A percentile compares a stretch with the other conserved stretches of the same genome.
phyloP scores from a whole-genome alignment of 2,888 invertebrate genomes.

The Phaedon cochleariae region DNA sequence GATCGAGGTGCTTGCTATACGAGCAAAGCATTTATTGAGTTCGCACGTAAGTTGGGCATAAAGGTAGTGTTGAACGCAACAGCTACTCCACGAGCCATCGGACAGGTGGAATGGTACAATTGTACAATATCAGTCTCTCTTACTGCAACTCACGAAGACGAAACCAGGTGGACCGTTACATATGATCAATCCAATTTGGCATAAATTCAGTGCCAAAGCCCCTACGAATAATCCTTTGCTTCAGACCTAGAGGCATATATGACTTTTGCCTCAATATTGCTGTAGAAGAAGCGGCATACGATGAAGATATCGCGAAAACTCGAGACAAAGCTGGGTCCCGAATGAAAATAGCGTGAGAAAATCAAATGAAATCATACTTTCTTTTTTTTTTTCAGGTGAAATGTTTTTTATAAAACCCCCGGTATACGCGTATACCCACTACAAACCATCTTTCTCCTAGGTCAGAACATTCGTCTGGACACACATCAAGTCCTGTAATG shows the following conservation, averaged over 20 bases:
- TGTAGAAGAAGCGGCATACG: not conserved
- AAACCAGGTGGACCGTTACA: constrained; percentile 25
- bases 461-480: no score
- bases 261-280: not conserved
- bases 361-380: no score
- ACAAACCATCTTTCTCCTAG: no score
- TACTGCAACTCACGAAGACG: constrained; percentile 20
- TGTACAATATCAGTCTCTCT: constrained; percentile 1
- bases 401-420: no score
- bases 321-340: constrained; percentile 9
- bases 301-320: not conserved
- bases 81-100: constrained; percentile 37
- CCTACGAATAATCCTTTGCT: constrained; percentile 32
- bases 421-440: no score
- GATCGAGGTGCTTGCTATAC: constrained; percentile 40
- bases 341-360: not conserved
- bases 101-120: constrained; percentile 34
- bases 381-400: no score
- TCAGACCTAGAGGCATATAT: not conserved
- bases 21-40: constrained; percentile 31
- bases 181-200: constrained; percentile 22
- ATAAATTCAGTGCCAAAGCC: constrained; percentile 25
- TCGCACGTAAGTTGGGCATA: constrained; percentile 14
- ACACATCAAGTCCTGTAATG: no score
- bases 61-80: constrained; percentile 26